These are phyloP conservation scores for Cygnus atratus DNA, from an alignment of 2,113 vertebrate genomes.

Conservation along the genomic window DNA sequence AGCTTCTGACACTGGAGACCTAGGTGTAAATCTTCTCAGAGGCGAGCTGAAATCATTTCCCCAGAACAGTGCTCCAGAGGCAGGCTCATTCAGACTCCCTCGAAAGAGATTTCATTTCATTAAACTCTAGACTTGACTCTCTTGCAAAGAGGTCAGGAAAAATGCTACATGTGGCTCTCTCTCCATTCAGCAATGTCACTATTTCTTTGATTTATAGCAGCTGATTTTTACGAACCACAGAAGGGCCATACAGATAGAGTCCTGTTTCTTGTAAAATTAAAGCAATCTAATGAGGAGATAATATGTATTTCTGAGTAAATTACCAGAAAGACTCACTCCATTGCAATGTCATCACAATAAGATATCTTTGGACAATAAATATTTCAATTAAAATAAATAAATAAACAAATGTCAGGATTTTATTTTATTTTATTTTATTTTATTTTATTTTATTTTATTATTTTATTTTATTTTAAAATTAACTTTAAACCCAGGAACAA, in stretches of 20 bases:
- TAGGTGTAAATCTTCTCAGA: slow-evolving; percentile 68
- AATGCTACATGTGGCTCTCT: slow-evolving; percentile 36
- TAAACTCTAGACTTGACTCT: slow-evolving; percentile 71
- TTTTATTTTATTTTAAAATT: neutral
- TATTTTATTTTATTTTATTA: too few relatives aligned
- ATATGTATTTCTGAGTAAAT: slow-evolving; percentile 36
- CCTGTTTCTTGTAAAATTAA: slow-evolving; percentile 60
- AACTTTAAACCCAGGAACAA: neutral
- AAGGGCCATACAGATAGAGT: slow-evolving; percentile 32
- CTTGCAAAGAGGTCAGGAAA: slow-evolving; percentile 54
- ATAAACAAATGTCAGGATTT: neutral
- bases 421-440: neutral
- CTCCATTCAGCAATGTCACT: slow-evolving; percentile 44
- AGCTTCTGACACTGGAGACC: slow-evolving; percentile 55
- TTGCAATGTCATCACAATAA: neutral
- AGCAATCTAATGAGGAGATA: neutral
- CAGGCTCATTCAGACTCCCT: slow-evolving; percentile 45
- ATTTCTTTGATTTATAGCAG: slow-evolving; percentile 69
- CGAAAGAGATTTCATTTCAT: slow-evolving; percentile 72
- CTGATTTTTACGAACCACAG: slow-evolving; percentile 43
- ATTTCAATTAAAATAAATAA: neutral
- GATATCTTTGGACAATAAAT: neutral
- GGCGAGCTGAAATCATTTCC: slow-evolving; percentile 60
- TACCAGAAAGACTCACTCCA: neutral
- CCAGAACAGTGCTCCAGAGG: slow-evolving; percentile 42